Evolutionary conservation across 1,140 invertebrate species (phyloP).

Genomic region (Hermatobates lingyangjiaoensis): DNA sequence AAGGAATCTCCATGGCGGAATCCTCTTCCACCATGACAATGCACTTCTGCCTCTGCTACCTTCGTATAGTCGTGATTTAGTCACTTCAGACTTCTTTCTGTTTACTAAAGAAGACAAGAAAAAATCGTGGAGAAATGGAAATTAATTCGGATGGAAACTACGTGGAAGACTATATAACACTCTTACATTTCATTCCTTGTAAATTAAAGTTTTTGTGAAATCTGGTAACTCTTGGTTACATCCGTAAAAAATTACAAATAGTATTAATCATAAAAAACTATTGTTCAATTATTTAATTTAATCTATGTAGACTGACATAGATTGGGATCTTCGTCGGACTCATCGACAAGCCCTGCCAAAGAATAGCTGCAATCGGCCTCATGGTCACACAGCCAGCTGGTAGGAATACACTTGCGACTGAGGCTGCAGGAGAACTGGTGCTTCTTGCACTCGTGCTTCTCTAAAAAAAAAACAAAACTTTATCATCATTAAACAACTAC

Average conservation of each 20-base stretch:
- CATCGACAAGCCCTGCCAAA: conserved; percentile 32
- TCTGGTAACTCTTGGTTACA: not conserved
- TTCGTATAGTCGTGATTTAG: too few relatives aligned
- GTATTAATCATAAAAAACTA: not conserved
- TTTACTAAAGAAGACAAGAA: too few relatives aligned
- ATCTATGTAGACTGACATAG: conserved; percentile 27
- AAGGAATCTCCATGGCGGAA: too few relatives aligned
- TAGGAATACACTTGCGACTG: conserved; percentile 49
- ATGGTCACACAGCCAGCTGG: conserved; percentile 59
- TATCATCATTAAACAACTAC: not conserved
- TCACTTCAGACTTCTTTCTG: too few relatives aligned
- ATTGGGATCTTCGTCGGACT: conserved; percentile 33
- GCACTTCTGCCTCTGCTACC: too few relatives aligned
- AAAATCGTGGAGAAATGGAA: not conserved
- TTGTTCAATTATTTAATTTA: not conserved
- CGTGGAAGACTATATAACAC: not conserved
- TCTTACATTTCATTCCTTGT: not conserved
- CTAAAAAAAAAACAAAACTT: not conserved
- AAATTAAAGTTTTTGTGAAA: not conserved
- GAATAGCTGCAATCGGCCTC: conserved; percentile 50
- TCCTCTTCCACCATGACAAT: too few relatives aligned
- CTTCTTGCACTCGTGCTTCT: conserved; percentile 26
- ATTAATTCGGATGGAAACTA: not conserved
- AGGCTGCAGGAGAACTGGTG: conserved; percentile 41
- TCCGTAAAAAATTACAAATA: not conserved